Percentiles rank a stretch among this genome's conserved stretches.
These are phyloP conservation scores for Nothocercus julius DNA, from an alignment of 2,113 vertebrate genomes.

Conservation along the genomic window DNA sequence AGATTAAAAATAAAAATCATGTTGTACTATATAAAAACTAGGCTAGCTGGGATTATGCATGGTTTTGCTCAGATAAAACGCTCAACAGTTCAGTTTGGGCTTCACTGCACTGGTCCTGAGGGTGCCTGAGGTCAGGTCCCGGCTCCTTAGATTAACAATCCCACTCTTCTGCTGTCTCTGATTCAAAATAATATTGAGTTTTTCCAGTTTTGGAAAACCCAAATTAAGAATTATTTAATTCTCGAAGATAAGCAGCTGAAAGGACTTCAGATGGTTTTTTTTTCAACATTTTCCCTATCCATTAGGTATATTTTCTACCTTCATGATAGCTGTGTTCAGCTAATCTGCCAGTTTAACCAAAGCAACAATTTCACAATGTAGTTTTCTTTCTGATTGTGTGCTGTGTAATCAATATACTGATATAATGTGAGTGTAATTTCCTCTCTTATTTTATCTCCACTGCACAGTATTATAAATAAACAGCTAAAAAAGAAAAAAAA, in stretches of 20 bases:
- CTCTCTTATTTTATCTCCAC: constrained; percentile 84
- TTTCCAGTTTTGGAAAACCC: background rate
- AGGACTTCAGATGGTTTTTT: background rate
- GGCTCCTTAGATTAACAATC: background rate
- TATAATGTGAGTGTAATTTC: constrained; percentile 84
- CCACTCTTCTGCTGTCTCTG: background rate
- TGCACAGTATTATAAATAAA: constrained; percentile 86
- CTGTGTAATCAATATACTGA: constrained; percentile 84
- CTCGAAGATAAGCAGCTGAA: background rate
- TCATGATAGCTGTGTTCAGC: constrained; percentile 75
- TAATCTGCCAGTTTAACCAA: constrained; percentile 80
- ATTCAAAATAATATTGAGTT: background rate
- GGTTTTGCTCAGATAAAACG: accelerated
- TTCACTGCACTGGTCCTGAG: accelerated
- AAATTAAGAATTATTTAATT: background rate
- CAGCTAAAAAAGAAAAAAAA: constrained; percentile 80
- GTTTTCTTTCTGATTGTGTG: constrained; percentile 82
- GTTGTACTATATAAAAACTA: background rate
- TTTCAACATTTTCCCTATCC: background rate
- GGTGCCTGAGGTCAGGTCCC: background rate
- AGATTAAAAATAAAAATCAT: background rate
- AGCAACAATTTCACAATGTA: constrained; percentile 82
- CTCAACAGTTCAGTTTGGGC: background rate
- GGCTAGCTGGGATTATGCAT: background rate
- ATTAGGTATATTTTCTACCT: constrained; percentile 67